A percentile compares a stretch with the other conserved stretches of the same genome.
Conservation (phyloP, 2,113 vertebrate species). For the Stigmatopora argus region DNA sequence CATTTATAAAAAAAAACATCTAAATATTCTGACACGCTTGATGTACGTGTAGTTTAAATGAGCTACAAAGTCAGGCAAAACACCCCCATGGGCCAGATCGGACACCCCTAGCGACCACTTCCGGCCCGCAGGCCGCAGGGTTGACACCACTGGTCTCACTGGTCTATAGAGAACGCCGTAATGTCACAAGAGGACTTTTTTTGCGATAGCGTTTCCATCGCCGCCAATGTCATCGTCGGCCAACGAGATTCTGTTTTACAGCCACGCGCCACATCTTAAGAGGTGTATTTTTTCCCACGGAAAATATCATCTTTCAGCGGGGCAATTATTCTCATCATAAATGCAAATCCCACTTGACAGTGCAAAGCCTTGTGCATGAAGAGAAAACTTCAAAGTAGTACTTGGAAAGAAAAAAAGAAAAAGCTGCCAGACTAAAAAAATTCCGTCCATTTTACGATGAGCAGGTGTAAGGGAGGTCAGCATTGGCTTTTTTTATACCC, state of each 20-base stretch:
- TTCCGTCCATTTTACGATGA: conserved; percentile 32
- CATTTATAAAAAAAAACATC: no score
- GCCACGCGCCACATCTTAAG: conserved; percentile 32
- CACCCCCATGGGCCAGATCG: no score
- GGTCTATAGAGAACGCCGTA: no score
- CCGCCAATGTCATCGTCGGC: no score
- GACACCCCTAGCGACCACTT: no score
- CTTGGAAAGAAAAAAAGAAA: conserved; percentile 43
- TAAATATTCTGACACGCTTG: no score
- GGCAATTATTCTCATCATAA: conserved; percentile 72
- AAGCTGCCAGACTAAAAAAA: conserved; percentile 34
- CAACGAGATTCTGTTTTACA: conserved; percentile 4
- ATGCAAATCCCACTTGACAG: conserved; percentile 73
- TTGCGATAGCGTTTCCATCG: no score
- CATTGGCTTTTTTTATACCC: conserved; percentile 19
- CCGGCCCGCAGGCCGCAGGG: no score
- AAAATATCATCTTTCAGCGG: conserved; percentile 56
- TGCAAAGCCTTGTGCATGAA: conserved; percentile 57
- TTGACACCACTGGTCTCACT: no score
- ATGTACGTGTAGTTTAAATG: no score
- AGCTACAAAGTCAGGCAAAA: no score
- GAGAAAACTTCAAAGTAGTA: conserved; percentile 68
- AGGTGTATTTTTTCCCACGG: conserved; percentile 9
- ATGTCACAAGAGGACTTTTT: no score
- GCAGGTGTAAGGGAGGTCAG: conserved; percentile 32